These are phyloP conservation scores for Xenopus petersii DNA, from an alignment of 2,797 vertebrate species.

Conservation along the genomic window DNA sequence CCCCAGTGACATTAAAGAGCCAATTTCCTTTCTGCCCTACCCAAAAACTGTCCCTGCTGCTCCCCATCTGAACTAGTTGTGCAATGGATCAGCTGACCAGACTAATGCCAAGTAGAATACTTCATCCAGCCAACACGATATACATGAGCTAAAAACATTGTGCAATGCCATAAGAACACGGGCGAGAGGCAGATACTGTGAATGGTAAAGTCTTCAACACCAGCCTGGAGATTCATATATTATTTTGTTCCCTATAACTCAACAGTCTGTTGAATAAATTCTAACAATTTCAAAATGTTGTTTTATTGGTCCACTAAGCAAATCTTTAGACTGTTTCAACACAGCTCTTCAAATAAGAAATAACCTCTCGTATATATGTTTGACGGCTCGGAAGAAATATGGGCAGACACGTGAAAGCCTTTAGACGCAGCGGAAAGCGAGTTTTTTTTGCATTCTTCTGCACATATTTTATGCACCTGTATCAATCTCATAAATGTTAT, in stretches of 20 bases:
- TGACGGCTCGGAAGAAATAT: background rate
- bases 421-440: background rate
- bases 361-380: background rate
- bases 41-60: no score
- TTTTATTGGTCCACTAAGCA: background rate
- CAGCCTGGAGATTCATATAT: no score
- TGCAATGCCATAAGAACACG: no score
- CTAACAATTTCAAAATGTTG: background rate
- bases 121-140: no score
- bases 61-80: no score
- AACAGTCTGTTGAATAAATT: background rate
- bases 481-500: constrained; percentile 4
- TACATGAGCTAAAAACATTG: no score
- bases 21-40: no score
- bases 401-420: background rate
- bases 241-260: background rate
- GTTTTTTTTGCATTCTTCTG: background rate
- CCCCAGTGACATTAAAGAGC: no score
- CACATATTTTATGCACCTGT: constrained; percentile 5
- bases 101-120: no score
- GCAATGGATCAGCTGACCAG: no score
- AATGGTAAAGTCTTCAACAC: no score
- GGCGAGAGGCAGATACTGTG: no score
- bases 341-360: background rate
- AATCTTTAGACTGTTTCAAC: background rate